These are phyloP conservation scores for Drosophila sordidula DNA, from an alignment of 2,888 invertebrate genomes.

Conservation along the genomic window DNA sequence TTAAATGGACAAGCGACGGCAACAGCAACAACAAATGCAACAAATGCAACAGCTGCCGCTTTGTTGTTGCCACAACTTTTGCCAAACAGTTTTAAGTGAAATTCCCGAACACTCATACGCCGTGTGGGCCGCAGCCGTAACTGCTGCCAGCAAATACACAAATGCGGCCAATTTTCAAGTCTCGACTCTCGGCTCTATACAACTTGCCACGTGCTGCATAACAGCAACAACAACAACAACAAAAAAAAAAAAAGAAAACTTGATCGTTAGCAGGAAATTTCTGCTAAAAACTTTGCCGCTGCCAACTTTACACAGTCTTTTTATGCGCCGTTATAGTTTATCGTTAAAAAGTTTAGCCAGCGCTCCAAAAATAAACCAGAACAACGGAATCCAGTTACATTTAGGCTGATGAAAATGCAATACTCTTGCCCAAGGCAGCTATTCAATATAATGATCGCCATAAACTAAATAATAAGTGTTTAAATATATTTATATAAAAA, in stretches of 20 bases:
- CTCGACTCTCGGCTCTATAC: conserved; percentile 30
- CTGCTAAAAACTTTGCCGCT: conserved; percentile 57
- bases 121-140: conserved; percentile 25
- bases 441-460: not conserved
- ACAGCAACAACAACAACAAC: no score
- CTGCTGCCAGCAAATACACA: conserved; percentile 47
- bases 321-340: conserved; percentile 76
- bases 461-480: no score
- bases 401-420: not conserved
- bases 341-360: conserved; percentile 67
- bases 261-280: conserved; percentile 75
- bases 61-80: conserved; percentile 43
- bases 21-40: conserved; percentile 2
- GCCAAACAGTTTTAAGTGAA: conserved; percentile 51
- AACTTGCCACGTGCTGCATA: conserved; percentile 38
- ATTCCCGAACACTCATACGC: conserved; percentile 56
- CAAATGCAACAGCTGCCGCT: conserved; percentile 7
- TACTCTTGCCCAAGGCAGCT: not conserved
- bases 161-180: conserved; percentile 71
- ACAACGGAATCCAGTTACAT: not conserved
- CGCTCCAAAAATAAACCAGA: conserved; percentile 44
- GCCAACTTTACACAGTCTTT: conserved; percentile 68
- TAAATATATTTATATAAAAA: no score
- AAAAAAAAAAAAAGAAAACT: conserved; percentile 47
- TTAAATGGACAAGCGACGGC: conserved; percentile 53